Evolutionary conservation across 2,888 invertebrate species (phyloP).

Genomic region (Syrphus vitripennis): DNA sequence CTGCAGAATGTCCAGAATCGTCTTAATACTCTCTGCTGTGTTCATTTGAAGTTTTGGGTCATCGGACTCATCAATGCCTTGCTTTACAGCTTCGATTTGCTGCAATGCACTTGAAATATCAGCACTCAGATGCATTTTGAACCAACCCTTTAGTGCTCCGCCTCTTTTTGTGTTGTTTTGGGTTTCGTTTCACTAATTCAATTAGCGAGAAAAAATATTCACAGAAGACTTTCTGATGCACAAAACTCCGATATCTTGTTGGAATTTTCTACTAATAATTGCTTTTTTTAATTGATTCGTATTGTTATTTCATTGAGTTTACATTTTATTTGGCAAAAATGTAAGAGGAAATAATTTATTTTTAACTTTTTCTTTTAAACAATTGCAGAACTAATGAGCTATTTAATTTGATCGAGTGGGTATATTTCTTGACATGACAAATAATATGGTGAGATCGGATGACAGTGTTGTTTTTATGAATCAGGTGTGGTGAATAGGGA

Average conservation of each 20-base stretch:
- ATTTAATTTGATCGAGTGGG: constrained; percentile 27
- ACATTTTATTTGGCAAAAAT: constrained; percentile 48
- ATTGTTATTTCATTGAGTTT: constrained; percentile 1
- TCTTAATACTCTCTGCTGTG: constrained; percentile 89
- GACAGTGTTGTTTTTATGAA: constrained; percentile 28
- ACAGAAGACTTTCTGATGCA: constrained; percentile 3
- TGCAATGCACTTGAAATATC: constrained; percentile 95
- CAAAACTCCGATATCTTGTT: neutral
- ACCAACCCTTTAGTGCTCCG: constrained; percentile 36
- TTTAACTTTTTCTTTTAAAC: neutral
- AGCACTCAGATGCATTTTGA: constrained; percentile 79
- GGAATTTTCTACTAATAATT: neutral
- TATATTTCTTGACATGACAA: constrained; percentile 50
- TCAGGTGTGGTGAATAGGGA: neutral
- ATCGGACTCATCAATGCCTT: constrained; percentile 91
- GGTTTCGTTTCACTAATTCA: constrained; percentile 62
- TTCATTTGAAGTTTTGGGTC: constrained; percentile 89
- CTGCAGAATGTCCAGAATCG: constrained; percentile 91
- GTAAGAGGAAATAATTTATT: constrained; percentile 24
- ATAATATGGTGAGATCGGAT: neutral
- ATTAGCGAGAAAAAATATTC: constrained; percentile 46
- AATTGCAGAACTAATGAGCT: constrained; percentile 7
- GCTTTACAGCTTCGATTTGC: constrained; percentile 93
- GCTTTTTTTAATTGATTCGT: neutral
- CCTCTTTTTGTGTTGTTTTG: constrained; percentile 36